These are phyloP conservation scores for Temnothorax curvispinosus DNA, from an alignment of 1,140 invertebrate species.

Conservation along the genomic window DNA sequence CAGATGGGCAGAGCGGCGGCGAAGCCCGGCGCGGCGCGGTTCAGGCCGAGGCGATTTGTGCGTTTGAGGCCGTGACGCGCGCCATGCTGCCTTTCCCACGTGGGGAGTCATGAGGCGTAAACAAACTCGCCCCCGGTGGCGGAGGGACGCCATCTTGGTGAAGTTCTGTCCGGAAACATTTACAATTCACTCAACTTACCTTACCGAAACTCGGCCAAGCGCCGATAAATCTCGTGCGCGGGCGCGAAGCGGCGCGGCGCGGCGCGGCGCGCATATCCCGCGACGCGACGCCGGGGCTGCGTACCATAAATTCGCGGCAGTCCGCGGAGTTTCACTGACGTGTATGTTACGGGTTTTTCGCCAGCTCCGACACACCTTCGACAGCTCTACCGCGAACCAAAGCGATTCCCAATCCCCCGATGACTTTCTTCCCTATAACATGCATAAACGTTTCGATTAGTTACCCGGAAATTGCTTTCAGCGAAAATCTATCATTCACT, in stretches of 20 bases:
- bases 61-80: constrained; percentile 71
- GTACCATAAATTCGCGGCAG: constrained; percentile 68
- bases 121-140: constrained; percentile 78
- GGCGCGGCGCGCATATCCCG: constrained; percentile 7
- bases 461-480: not conserved
- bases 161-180: constrained; percentile 79
- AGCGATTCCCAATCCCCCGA: constrained; percentile 11
- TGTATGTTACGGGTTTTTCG: constrained; percentile 66
- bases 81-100: constrained; percentile 81
- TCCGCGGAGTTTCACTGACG: constrained; percentile 69
- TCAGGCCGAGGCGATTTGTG: constrained; percentile 58
- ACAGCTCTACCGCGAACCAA: not conserved
- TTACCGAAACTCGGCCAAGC: constrained; percentile 74
- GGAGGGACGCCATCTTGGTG: constrained; percentile 75
- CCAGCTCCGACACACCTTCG: constrained; percentile 31
- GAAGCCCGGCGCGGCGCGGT: not conserved
- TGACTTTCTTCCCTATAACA: not conserved
- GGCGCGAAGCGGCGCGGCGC: constrained; percentile 53
- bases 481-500: not conserved
- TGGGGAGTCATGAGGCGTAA: constrained; percentile 82
- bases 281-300: constrained; percentile 35
- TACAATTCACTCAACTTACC: constrained; percentile 78
- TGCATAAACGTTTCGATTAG: not conserved
- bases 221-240: constrained; percentile 78
- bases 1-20: constrained; percentile 36